Percentiles rank a stretch among this genome's conserved stretches.
phyloP scores from a whole-genome alignment of 2,888 invertebrate genomes.

The Eristalis pertinax region DNA sequence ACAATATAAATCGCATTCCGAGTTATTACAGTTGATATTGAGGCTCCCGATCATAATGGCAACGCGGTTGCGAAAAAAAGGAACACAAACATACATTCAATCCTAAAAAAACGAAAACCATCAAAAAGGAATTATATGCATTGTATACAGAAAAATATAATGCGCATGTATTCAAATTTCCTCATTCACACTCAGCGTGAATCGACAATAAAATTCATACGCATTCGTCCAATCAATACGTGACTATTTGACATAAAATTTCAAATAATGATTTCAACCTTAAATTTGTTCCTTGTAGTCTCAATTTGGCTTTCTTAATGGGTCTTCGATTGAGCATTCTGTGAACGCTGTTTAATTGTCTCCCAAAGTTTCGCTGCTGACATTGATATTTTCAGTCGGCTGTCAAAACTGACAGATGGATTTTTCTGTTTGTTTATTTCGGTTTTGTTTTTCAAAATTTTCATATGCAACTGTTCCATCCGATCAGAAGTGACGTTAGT shows the following conservation, averaged over 20 bases:
- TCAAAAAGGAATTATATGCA: not conserved
- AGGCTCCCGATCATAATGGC: not conserved
- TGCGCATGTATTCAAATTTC: not conserved
- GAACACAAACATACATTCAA: not conserved
- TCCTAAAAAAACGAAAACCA: not conserved
- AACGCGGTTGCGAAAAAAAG: not conserved
- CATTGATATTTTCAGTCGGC: not conserved
- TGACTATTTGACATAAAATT: not conserved
- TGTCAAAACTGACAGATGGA: not conserved
- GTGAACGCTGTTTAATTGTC: constrained; percentile 11
- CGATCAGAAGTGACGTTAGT: no score
- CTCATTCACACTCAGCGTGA: not conserved
- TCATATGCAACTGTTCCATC: no score
- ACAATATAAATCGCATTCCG: not conserved
- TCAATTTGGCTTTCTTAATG: constrained; percentile 13
- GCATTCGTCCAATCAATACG: not conserved
- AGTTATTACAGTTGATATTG: not conserved
- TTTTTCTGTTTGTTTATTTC: no score
- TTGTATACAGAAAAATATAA: not conserved
- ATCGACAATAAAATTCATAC: constrained; percentile 1
- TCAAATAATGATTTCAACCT: constrained; percentile 16
- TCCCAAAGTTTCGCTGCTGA: not conserved
- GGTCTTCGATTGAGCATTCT: constrained; percentile 11
- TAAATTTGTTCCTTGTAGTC: constrained; percentile 22
- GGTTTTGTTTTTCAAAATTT: not conserved